Evolutionary conservation across 2,888 invertebrate species (phyloP).

Genomic region (Polydrusus cervinus): DNA sequence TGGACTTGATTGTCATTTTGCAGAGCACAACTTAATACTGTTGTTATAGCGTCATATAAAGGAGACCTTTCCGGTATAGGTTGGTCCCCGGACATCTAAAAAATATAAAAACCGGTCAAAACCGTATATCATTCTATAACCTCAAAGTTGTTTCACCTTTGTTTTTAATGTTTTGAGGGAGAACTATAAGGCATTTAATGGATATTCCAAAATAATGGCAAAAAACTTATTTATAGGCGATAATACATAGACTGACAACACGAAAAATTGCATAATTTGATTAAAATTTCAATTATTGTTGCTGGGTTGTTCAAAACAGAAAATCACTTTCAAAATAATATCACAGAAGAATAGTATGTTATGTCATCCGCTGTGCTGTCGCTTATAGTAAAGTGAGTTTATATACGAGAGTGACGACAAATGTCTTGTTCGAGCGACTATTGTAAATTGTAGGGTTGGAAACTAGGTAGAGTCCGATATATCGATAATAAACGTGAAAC

Average conservation of each 20-base stretch:
- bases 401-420: no score
- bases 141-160: conserved; percentile 19
- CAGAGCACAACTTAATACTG: conserved; percentile 62
- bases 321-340: not conserved
- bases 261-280: conserved; percentile 12
- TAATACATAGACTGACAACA: not conserved
- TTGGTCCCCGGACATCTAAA: conserved; percentile 41
- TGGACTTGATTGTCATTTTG: conserved; percentile 61
- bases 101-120: conserved; percentile 18
- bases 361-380: no score
- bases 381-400: no score
- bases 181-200: not conserved
- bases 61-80: conserved; percentile 37
- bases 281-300: not conserved
- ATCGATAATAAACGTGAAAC: no score
- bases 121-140: conserved; percentile 24
- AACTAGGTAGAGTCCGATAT: no score
- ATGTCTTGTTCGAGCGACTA: no score
- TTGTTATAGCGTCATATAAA: conserved; percentile 61
- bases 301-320: not conserved
- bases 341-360: no score
- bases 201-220: not conserved
- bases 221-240: not conserved
- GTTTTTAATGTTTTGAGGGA: not conserved
- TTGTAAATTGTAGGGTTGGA: not conserved